Conservation (phyloP, 2,888 invertebrate genomes). For the Tortrix viridana region DNA sequence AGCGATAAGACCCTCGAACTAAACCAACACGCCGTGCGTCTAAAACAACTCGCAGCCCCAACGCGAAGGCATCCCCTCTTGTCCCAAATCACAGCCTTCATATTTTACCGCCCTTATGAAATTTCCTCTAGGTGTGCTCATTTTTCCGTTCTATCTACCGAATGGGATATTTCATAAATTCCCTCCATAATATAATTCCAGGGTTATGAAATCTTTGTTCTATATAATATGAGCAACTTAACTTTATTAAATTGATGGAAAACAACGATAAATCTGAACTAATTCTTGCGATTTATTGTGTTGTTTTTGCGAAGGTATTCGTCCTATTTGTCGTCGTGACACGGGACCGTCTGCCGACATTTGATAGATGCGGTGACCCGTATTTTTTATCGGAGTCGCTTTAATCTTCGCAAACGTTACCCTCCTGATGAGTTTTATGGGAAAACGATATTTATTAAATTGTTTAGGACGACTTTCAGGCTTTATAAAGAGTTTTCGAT, state of each 20-base stretch:
- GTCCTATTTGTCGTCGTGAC: slow-evolving; percentile 16
- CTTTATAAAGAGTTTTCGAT: too few species aligned
- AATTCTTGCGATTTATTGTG: slow-evolving; percentile 29
- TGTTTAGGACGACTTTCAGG: too few species aligned
- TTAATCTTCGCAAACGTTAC: background rate
- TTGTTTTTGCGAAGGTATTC: slow-evolving; percentile 29
- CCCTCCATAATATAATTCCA: slow-evolving; percentile 14
- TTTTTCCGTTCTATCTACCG: slow-evolving; percentile 18
- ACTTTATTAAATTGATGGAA: slow-evolving; percentile 34
- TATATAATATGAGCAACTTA: slow-evolving; percentile 23
- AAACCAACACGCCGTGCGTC: background rate
- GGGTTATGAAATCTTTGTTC: slow-evolving; percentile 31
- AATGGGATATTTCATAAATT: slow-evolving; percentile 32
- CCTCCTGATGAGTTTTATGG: too few species aligned
- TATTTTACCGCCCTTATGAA: slow-evolving; percentile 33
- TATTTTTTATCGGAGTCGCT: background rate
- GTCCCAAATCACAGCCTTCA: slow-evolving; percentile 25
- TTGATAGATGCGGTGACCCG: slow-evolving; percentile 5
- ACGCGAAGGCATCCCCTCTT: slow-evolving; percentile 17
- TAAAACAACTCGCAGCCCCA: slow-evolving; percentile 1
- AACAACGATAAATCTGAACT: slow-evolving; percentile 29
- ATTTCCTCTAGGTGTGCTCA: slow-evolving; percentile 26
- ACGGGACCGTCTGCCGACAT: background rate
- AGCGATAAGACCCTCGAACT: background rate
- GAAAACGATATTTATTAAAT: too few species aligned